Evolutionary conservation across 2,113 vertebrate genomes (phyloP), one percentile per base, ranked within the genome.

Genomic region (Garra rufa): DNA sequence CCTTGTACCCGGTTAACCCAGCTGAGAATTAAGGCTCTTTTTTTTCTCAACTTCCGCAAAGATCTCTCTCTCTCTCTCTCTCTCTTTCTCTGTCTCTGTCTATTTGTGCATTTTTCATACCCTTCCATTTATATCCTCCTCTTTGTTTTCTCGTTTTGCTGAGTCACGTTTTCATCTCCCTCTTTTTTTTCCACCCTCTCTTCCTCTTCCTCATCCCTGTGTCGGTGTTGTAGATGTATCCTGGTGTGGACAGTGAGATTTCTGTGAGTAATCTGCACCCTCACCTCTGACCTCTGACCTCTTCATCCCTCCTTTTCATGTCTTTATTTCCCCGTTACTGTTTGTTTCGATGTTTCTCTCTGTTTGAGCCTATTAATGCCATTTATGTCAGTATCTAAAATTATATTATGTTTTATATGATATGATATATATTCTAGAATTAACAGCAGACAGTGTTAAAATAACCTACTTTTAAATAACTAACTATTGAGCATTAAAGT

Each of bases 201-300:
- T 86, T n/a, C 74, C 81, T 90, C 86, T 91, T 89, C 88, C 89
- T 91, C 87, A 71, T 71, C 41, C 69, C 41, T 44, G 41, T 88
- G 83, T 90, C 92, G 90, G 89, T 95, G 93, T 93, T 92, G 89
- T 95, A 95, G 95, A 95, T 91, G 91, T 93, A 88, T 92, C 94
- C 94, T 85, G 93, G 93, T 93, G 94, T 95, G 94, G 94, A 95
- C 94, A 93, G 89, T 94, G 93, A 95, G 84, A 94, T 95, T 87
- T 95, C 94, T 94, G 95, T 95, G 94, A 95, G 94, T 95, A 95
- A 91, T 88, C 79, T 88, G 79, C 91, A 84, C 90, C 84, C 87
- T 85, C 82, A 48, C 74, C 52, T 30, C 61, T 55, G 79, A 76
- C 82, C 70, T 38, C 8, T 69, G 8, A 69, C 67, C 83, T 76